Evolutionary conservation across 2,888 invertebrate genomes (phyloP).

Genomic region (Brenthis hecate): DNA sequence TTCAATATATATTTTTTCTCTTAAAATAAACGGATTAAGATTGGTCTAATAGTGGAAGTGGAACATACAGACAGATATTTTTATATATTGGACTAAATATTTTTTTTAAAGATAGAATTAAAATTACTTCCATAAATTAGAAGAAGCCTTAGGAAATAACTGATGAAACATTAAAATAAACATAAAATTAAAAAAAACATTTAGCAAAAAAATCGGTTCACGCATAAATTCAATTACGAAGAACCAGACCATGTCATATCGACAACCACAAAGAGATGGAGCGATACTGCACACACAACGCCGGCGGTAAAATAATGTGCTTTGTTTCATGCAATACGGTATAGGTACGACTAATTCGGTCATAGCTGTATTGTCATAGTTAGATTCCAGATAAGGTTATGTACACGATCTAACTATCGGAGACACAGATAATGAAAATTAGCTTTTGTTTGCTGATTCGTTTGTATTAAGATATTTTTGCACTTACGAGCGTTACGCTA

Average conservation of each 20-base stretch:
- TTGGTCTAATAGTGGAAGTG: no score
- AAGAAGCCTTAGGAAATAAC: no score
- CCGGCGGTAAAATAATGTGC: conserved; percentile 28
- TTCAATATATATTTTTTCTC: no score
- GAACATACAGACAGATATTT: no score
- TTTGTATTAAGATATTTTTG: not conserved
- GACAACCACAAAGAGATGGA: conserved; percentile 35
- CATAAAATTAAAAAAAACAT: not conserved
- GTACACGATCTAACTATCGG: conserved; percentile 25
- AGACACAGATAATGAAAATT: conserved; percentile 24
- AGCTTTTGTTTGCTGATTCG: conserved; percentile 6
- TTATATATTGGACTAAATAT: no score
- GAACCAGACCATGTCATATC: conserved; percentile 32
- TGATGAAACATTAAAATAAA: not conserved
- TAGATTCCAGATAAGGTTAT: conserved; percentile 31
- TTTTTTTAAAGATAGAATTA: no score
- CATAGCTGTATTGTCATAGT: conserved; percentile 29
- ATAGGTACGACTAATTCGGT: conserved; percentile 31
- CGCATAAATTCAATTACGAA: conserved; percentile 13
- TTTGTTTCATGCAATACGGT: conserved; percentile 32
- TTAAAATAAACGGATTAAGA: no score
- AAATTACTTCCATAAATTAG: no score
- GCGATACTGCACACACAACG: conserved; percentile 26
- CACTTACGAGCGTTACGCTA: conserved; percentile 1
- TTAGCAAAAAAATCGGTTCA: not conserved